A percentile compares a stretch with the other conserved stretches of the same genome.
Evolutionary conservation across 1,140 invertebrate genomes (phyloP).

Genomic region (Heliothis virescens): DNA sequence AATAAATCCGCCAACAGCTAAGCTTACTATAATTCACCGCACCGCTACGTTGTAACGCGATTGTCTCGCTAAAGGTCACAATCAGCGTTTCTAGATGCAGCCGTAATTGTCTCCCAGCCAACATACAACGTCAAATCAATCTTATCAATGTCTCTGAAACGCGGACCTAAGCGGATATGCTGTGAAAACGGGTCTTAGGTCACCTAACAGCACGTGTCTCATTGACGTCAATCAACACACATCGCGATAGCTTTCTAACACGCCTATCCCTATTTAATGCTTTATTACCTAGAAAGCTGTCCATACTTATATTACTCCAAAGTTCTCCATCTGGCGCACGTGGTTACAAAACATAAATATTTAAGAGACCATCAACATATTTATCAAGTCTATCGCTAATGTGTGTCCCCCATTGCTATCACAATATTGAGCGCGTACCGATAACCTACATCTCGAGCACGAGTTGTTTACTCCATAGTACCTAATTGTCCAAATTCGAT

Average conservation of each 20-base stretch:
- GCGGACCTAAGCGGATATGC: slow-evolving; percentile 51
- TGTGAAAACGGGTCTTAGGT: slow-evolving; percentile 60
- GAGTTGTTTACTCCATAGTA: slow-evolving; percentile 61
- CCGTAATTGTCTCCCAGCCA: slow-evolving; percentile 34
- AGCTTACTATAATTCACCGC: slow-evolving; percentile 31
- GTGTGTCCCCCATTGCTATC: slow-evolving; percentile 53
- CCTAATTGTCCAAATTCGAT: slow-evolving; percentile 69
- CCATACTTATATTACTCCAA: slow-evolving; percentile 4
- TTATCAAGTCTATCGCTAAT: slow-evolving; percentile 51
- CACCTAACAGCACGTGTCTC: slow-evolving; percentile 57
- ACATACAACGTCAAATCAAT: slow-evolving; percentile 53
- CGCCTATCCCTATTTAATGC: slow-evolving; percentile 39
- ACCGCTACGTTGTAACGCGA: slow-evolving; percentile 19
- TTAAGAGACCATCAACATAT: slow-evolving; percentile 46
- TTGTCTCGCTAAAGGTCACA: slow-evolving; percentile 44
- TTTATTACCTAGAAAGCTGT: slow-evolving; percentile 20
- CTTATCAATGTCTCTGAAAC: slow-evolving; percentile 49
- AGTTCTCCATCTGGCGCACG: slow-evolving; percentile 1
- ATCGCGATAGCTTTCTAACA: slow-evolving; percentile 58
- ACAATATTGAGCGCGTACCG: slow-evolving; percentile 50
- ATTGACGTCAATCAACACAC: slow-evolving; percentile 61
- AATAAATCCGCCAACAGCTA: slow-evolving; percentile 33
- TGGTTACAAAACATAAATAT: slow-evolving; percentile 47
- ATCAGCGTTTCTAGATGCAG: slow-evolving; percentile 29
- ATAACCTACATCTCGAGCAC: slow-evolving; percentile 66